These are phyloP conservation scores for Sceloporus tristichus DNA, from an alignment of 2,113 vertebrate species.

Conservation along the genomic window DNA sequence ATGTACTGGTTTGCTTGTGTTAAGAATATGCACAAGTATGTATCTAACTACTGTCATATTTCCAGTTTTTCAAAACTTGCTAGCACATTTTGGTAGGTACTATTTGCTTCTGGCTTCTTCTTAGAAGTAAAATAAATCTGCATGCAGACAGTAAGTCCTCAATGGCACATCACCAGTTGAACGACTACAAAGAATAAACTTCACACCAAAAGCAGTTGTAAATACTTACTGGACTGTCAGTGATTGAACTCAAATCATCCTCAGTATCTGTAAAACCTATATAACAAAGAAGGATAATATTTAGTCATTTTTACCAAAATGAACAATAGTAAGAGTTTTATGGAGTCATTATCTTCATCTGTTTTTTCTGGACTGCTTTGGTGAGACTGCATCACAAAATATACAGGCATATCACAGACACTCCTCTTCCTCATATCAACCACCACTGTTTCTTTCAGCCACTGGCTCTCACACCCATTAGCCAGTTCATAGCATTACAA, in stretches of 20 bases:
- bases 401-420: not conserved
- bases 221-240: conserved; percentile 65
- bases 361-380: not conserved
- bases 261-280: conserved; percentile 59
- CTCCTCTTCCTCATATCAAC: conserved; percentile 30
- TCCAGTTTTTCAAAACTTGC: not conserved
- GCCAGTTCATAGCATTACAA: not conserved
- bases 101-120: not conserved
- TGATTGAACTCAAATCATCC: conserved; percentile 40
- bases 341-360: not conserved
- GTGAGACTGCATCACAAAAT: not conserved
- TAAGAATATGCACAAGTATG: not conserved
- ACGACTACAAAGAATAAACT: not conserved
- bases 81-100: not conserved
- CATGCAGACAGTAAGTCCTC: not conserved
- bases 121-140: not conserved
- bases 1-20: not conserved
- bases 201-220: not conserved
- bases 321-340: not conserved
- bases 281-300: not conserved
- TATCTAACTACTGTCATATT: not conserved
- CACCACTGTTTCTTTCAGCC: not conserved
- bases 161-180: not conserved
- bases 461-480: not conserved
- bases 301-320: not conserved